phyloP scores from a whole-genome alignment of 2,888 invertebrate species.

The Euspilapteryx auroguttella region DNA sequence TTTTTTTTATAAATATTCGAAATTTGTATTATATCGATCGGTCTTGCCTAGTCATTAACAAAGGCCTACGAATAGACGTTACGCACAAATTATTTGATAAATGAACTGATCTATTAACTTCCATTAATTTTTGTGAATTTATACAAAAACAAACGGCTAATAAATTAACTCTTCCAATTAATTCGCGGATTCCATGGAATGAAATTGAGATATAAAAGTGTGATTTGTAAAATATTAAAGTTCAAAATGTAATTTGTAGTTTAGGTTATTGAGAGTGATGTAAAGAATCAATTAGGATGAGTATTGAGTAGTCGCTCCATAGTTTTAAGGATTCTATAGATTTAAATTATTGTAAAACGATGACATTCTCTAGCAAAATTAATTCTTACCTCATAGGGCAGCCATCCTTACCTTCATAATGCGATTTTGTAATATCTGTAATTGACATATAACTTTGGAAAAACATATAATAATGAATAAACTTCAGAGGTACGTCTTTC shows the following conservation, averaged over 20 bases:
- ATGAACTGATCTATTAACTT: too few relatives aligned
- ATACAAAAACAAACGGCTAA: too few relatives aligned
- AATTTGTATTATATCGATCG: slow-evolving; percentile 12
- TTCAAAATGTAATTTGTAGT: slow-evolving; percentile 40
- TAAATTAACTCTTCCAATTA: too few relatives aligned
- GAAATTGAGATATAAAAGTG: too few relatives aligned
- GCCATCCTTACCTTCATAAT: too few relatives aligned
- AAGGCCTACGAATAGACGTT: slow-evolving; percentile 36
- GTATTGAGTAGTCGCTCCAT: slow-evolving; percentile 39
- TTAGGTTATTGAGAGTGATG: slow-evolving; percentile 27
- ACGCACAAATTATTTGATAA: slow-evolving; percentile 50
- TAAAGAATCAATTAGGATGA: slow-evolving; percentile 48
- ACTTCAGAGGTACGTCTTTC: too few relatives aligned
- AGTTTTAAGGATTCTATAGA: slow-evolving; percentile 57
- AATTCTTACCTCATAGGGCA: too few relatives aligned
- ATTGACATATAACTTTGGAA: too few relatives aligned
- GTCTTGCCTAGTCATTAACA: slow-evolving; percentile 48
- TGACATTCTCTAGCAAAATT: slow-evolving; percentile 39
- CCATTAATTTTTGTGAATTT: slow-evolving; percentile 8
- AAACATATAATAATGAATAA: too few relatives aligned
- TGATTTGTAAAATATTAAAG: slow-evolving; percentile 45
- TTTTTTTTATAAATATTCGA: too few relatives aligned
- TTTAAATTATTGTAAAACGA: slow-evolving; percentile 37
- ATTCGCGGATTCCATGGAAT: too few relatives aligned
- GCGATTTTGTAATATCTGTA: too few relatives aligned